Percentiles rank a stretch among this genome's conserved stretches.
Evolutionary conservation across 1,140 invertebrate species (phyloP).

Genomic region (Tenebrio molitor): DNA sequence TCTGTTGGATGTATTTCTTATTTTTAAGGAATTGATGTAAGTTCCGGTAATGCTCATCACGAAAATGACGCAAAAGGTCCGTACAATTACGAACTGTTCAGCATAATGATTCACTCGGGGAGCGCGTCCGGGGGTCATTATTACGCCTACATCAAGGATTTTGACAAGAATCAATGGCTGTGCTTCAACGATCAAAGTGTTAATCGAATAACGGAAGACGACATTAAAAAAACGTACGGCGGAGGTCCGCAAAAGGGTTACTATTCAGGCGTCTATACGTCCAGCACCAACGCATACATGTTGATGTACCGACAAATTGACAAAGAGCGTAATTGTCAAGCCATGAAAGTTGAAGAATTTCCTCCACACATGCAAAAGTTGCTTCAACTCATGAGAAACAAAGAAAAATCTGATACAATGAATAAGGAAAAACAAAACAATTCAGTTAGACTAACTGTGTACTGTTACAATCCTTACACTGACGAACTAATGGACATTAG

Average conservation of each 20-base stretch:
- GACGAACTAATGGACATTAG: slow-evolving; percentile 70
- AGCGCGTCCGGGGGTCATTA: slow-evolving; percentile 94
- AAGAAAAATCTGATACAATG: slow-evolving; percentile 76
- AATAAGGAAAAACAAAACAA: slow-evolving; percentile 73
- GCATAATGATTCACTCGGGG: slow-evolving; percentile 95
- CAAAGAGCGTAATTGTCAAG: slow-evolving; percentile 76
- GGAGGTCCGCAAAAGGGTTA: slow-evolving; percentile 79
- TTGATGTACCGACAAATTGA: slow-evolving; percentile 92
- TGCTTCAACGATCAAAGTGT: slow-evolving; percentile 89
- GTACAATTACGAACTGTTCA: slow-evolving; percentile 90
- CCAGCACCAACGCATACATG: slow-evolving; percentile 95
- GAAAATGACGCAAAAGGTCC: slow-evolving; percentile 72
- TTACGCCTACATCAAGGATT: slow-evolving; percentile 95
- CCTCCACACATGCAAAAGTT: slow-evolving; percentile 81
- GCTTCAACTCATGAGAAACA: slow-evolving; percentile 75
- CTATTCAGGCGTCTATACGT: slow-evolving; percentile 82
- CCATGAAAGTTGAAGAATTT: slow-evolving; percentile 79
- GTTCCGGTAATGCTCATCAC: slow-evolving; percentile 59
- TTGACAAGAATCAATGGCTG: slow-evolving; percentile 81
- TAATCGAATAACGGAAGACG: slow-evolving; percentile 79
- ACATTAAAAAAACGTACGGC: slow-evolving; percentile 89
- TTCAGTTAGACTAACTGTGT: slow-evolving; percentile 75
- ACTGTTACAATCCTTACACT: slow-evolving; percentile 73
- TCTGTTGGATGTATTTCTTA: too few species aligned
- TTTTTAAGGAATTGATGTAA: slow-evolving; percentile 61